phyloP scores from a whole-genome alignment of 2,888 invertebrate species.

The Congeria kusceri region DNA sequence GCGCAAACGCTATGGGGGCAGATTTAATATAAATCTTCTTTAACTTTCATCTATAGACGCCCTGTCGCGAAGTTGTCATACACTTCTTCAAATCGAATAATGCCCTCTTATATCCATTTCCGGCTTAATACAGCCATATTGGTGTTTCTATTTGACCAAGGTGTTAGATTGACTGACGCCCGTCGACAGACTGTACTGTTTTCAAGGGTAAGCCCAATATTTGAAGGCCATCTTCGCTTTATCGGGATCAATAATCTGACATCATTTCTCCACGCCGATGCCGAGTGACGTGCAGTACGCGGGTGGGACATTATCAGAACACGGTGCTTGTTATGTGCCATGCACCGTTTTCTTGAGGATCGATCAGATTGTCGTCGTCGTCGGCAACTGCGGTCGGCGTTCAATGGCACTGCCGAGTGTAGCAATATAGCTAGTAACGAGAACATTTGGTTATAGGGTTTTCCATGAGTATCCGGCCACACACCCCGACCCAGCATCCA shows the following conservation, averaged over 20 bases:
- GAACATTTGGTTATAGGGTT: too few relatives aligned
- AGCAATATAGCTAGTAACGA: too few relatives aligned
- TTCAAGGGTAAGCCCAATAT: background rate
- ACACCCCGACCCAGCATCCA: too few relatives aligned
- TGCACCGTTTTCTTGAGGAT: too few relatives aligned
- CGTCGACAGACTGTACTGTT: background rate
- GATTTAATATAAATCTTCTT: slow-evolving; percentile 3
- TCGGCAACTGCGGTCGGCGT: too few relatives aligned
- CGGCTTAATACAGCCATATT: slow-evolving; percentile 20
- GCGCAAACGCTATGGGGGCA: background rate
- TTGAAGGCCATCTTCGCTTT: background rate
- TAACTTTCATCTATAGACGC: slow-evolving; percentile 2
- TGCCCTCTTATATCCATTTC: slow-evolving; percentile 21
- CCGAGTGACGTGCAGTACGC: too few relatives aligned
- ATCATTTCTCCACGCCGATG: too few relatives aligned
- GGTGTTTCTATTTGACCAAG: background rate
- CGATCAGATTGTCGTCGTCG: too few relatives aligned
- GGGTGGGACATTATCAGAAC: too few relatives aligned
- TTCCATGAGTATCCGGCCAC: too few relatives aligned
- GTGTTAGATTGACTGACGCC: background rate
- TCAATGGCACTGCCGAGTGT: too few relatives aligned
- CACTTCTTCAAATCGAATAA: slow-evolving; percentile 2
- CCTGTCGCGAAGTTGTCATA: slow-evolving; percentile 1
- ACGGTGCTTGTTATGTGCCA: too few relatives aligned
- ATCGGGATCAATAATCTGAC: background rate